These are phyloP conservation scores for Chaetophractus vellerosus DNA, from an alignment of 2,797 vertebrate genomes.

Conservation along the genomic window DNA sequence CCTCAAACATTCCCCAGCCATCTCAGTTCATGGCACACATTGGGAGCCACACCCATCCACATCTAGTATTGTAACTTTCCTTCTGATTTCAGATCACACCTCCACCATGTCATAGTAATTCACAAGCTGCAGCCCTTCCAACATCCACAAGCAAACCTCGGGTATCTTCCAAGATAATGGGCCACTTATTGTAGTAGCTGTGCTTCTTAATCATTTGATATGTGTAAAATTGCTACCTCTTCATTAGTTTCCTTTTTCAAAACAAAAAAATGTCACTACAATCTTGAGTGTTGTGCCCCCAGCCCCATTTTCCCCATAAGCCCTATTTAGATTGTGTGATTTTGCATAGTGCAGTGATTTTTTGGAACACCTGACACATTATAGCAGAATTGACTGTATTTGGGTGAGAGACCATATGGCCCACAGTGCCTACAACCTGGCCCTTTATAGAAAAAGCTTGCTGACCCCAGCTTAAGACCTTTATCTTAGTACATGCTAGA, in stretches of 20 bases:
- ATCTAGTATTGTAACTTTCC: not conserved
- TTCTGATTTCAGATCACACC: not conserved
- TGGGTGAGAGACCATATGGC: not conserved
- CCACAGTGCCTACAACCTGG: not conserved
- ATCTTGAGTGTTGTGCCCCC: not conserved
- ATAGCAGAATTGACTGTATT: not conserved
- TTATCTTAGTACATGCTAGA: not conserved
- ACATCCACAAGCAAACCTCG: not conserved
- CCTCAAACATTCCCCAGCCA: accelerated
- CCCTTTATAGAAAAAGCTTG: not conserved
- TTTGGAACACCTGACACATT: not conserved
- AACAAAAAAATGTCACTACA: not conserved
- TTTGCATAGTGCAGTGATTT: not conserved
- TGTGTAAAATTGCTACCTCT: not conserved
- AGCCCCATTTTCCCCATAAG: not conserved
- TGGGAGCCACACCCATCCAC: not conserved
- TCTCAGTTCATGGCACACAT: no score
- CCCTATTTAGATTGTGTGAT: not conserved
- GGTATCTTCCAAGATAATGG: conserved; percentile 15
- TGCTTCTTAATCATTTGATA: not conserved
- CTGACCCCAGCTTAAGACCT: not conserved
- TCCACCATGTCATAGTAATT: not conserved
- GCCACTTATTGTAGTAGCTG: not conserved
- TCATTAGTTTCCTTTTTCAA: not conserved
- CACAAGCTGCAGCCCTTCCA: not conserved